phyloP scores from a whole-genome alignment of 2,797 vertebrate species.

The Scomberomorus guttatus region DNA sequence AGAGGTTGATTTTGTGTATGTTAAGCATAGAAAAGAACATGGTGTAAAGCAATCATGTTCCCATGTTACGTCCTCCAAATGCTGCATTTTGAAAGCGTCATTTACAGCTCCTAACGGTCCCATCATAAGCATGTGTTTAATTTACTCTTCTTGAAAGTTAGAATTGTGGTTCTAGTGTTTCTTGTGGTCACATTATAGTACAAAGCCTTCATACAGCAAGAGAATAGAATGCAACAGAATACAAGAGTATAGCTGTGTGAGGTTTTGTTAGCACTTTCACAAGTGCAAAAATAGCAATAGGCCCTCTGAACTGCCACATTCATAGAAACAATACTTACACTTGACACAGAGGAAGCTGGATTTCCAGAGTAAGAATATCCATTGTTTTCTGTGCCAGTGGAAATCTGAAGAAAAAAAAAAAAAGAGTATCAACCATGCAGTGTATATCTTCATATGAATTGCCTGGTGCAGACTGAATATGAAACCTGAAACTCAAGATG shows the following conservation, averaged over 20 bases:
- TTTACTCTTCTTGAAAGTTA: not conserved
- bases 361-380: constrained; percentile 87
- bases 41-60: not conserved
- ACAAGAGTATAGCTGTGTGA: not conserved
- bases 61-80: not conserved
- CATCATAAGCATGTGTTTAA: not conserved
- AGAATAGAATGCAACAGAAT: not conserved
- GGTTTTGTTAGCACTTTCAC: not conserved
- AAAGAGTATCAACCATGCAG: not conserved
- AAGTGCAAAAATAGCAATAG: constrained; percentile 2
- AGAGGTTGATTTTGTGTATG: not conserved
- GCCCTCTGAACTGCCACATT: not conserved
- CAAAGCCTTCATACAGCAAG: not conserved
- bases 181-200: not conserved
- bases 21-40: not conserved
- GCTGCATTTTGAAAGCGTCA: not conserved
- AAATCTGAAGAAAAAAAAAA: constrained; percentile 62
- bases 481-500: not conserved
- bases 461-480: not conserved
- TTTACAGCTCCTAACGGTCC: not conserved
- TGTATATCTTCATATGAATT: not conserved
- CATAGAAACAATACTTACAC: constrained; percentile 82
- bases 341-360: constrained; percentile 83
- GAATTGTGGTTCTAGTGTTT: not conserved
- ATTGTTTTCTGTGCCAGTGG: constrained; percentile 87